A percentile compares a stretch with the other conserved stretches of the same genome.
Conservation (phyloP, 2,797 vertebrate genomes). For the Pangasius larnaudii region DNA sequence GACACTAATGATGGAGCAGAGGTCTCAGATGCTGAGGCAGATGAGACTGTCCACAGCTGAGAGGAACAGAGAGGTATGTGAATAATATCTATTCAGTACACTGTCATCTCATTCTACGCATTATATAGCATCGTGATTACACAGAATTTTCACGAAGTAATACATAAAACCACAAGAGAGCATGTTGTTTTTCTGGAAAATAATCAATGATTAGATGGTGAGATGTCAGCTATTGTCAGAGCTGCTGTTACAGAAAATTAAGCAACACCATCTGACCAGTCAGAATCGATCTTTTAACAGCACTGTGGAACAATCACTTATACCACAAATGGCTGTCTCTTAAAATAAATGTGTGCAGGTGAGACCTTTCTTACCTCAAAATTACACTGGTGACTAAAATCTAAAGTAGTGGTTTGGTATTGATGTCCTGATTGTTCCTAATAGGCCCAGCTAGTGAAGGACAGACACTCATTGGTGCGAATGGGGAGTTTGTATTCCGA, state of each 20-base stretch:
- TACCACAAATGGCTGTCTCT: neutral
- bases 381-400: neutral
- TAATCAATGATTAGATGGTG: neutral
- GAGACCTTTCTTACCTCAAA: neutral
- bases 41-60: slow-evolving; percentile 96
- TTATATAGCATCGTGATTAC: neutral
- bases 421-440: slow-evolving; percentile 17
- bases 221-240: neutral
- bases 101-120: neutral
- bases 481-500: slow-evolving; percentile 93
- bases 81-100: neutral
- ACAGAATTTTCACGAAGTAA: neutral
- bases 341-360: neutral
- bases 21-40: slow-evolving; percentile 96
- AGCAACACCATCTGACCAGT: neutral
- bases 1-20: slow-evolving; percentile 99
- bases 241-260: neutral
- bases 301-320: neutral
- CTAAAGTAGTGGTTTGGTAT: neutral
- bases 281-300: neutral
- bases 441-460: slow-evolving; percentile 95
- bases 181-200: neutral
- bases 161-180: neutral
- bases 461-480: slow-evolving; percentile 92
- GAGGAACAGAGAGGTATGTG: slow-evolving; percentile 87